These are phyloP conservation scores for Paracentrotus lividus DNA, from an alignment of 53 echinoderm and acorn worm genomes.

Conservation along the genomic window DNA sequence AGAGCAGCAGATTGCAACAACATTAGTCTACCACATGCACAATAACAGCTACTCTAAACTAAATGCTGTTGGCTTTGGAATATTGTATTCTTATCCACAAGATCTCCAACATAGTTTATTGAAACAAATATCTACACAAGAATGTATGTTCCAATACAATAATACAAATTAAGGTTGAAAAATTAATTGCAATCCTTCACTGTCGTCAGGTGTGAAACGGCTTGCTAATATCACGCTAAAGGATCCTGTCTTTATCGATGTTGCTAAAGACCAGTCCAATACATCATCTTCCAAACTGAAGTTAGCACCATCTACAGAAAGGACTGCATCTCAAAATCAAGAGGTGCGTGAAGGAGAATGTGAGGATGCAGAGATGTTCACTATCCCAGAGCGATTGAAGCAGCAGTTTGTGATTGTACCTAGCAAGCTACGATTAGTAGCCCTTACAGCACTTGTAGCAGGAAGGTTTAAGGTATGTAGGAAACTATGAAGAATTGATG, in stretches of 20 bases:
- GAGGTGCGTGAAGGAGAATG: not conserved
- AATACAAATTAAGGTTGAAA: no score
- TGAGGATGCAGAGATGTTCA: slow-evolving; percentile 67
- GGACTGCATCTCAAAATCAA: not conserved
- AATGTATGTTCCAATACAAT: no score
- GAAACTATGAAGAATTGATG: not conserved
- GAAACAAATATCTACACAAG: no score
- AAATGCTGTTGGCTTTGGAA: no score
- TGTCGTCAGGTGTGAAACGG: slow-evolving; percentile 78
- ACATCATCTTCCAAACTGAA: not conserved
- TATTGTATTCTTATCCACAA: no score
- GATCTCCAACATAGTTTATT: no score
- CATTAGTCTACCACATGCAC: no score
- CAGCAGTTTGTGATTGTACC: slow-evolving; percentile 95
- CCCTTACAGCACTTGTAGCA: slow-evolving; percentile 85
- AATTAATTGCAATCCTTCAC: not conserved
- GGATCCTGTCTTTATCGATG: slow-evolving; percentile 86
- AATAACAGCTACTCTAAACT: no score
- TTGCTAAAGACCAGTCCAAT: slow-evolving; percentile 71
- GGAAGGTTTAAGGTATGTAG: slow-evolving; percentile 81
- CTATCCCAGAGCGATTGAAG: slow-evolving; percentile 85
- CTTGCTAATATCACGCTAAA: slow-evolving; percentile 89
- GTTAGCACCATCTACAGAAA: not conserved
- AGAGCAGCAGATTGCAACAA: no score
- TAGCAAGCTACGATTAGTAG: slow-evolving; percentile 94